These are phyloP conservation scores for Taxidea taxus DNA, from an alignment of 2,113 vertebrate genomes.

Conservation along the genomic window DNA sequence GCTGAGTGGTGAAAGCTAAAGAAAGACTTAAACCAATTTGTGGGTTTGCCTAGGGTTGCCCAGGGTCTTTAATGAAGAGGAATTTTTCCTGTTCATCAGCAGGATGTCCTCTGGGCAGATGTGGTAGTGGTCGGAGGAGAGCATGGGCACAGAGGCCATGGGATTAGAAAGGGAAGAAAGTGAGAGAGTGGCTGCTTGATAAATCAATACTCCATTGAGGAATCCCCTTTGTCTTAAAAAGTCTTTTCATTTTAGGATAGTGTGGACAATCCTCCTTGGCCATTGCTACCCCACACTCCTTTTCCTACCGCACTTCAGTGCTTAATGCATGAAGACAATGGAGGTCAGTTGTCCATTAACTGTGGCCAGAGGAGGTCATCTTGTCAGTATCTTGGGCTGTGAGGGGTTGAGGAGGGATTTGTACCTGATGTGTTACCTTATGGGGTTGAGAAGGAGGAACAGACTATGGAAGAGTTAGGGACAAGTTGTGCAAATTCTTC, in stretches of 20 bases:
- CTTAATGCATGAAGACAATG: not conserved
- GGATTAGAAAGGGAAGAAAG: not conserved
- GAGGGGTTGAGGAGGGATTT: not conserved
- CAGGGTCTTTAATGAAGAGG: not conserved
- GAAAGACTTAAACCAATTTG: not conserved
- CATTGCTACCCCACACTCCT: not conserved
- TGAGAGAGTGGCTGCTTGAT: not conserved
- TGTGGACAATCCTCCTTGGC: not conserved
- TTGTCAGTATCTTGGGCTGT: not conserved
- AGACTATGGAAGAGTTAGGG: not conserved
- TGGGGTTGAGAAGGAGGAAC: not conserved
- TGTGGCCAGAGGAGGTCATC: not conserved
- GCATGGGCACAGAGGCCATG: not conserved
- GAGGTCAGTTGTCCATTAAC: not conserved
- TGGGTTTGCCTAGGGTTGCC: not conserved
- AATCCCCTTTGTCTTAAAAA: not conserved
- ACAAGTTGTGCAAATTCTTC: not conserved
- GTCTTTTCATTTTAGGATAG: not conserved
- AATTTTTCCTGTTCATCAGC: not conserved
- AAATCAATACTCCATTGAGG: not conserved
- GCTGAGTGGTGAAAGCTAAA: fast-evolving
- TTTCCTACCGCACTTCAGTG: not conserved
- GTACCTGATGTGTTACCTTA: not conserved
- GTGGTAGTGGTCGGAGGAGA: not conserved
- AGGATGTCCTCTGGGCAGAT: not conserved